Evolutionary conservation across 1,140 invertebrate genomes (phyloP).

Genomic region (Sitobion miscanthi): DNA sequence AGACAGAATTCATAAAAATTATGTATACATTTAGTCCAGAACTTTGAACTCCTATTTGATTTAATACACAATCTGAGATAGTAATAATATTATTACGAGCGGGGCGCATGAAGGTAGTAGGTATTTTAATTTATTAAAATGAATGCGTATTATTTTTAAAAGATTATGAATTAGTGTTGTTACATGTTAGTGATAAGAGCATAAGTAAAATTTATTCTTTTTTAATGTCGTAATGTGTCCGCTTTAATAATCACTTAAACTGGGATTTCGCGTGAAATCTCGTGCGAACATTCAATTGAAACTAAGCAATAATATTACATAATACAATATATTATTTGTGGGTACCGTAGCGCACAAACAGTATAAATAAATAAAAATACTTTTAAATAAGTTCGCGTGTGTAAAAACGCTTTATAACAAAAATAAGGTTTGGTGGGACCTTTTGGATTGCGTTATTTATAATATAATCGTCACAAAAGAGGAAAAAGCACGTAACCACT

Average conservation of each 20-base stretch:
- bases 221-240: background rate
- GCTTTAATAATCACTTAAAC: background rate
- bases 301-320: background rate
- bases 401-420: background rate
- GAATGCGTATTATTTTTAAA: background rate
- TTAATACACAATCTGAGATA: background rate
- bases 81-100: background rate
- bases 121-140: background rate
- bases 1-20: background rate
- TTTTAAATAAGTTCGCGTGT: constrained; percentile 8
- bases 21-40: background rate
- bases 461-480: background rate
- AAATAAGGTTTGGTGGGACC: background rate
- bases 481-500: background rate
- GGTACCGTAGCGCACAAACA: background rate
- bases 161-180: background rate
- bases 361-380: background rate
- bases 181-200: background rate
- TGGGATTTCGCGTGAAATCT: background rate
- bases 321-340: background rate
- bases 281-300: background rate
- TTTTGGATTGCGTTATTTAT: background rate
- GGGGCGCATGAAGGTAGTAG: background rate
- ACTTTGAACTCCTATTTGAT: background rate
- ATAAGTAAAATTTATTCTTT: background rate